Evolutionary conservation across 2,888 invertebrate species (phyloP), one percentile per base, ranked within the genome.

Genomic region (Tetheella fluctuosa): DNA sequence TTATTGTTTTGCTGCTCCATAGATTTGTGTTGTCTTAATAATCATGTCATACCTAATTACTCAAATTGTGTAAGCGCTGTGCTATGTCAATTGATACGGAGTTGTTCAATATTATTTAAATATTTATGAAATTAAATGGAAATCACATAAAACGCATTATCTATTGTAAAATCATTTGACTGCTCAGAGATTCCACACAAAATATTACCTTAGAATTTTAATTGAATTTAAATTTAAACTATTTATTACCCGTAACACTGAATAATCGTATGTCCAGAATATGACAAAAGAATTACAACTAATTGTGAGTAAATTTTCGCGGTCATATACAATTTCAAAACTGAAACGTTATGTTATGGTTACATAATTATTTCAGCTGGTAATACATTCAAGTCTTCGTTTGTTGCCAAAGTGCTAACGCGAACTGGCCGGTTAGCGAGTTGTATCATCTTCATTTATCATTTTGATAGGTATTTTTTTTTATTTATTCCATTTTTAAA

Each of bases 311-410:
- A 10, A 59, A 59, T 59, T 66, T 67, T 68, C 60, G 63, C 59
- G 64, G 67, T 61, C 59, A 59, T 13, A 30, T 8, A 13, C 28
- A 15, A 23, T 67, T 65, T 60, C 64, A 61, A 60, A 68, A 69
- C 55, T 54, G 39, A 59, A 60, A 58, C 62, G 61, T 53, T 54
- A 64, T 25, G 25, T 25, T 25, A 65, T 60, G 23, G 61, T 65
- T 61, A 62, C 60, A 56, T 61, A 65, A 68, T n/a, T 30, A 23
- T 62, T 30, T 23, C 48, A 42, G 58, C 7, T 17, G 42, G 7
- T 17, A 59, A 61, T 58, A 62, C 59, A 52, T 52, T 63, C 63
- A 4, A 25, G 25, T 4, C 25, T 25, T 57, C 53, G 6, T 55
- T 59, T 65, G 62, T 57, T 61, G 59, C 48, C 55, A 59, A 58